Evolutionary conservation across 2,797 vertebrate genomes (phyloP).

Genomic region (Phrynocephalus forsythii): DNA sequence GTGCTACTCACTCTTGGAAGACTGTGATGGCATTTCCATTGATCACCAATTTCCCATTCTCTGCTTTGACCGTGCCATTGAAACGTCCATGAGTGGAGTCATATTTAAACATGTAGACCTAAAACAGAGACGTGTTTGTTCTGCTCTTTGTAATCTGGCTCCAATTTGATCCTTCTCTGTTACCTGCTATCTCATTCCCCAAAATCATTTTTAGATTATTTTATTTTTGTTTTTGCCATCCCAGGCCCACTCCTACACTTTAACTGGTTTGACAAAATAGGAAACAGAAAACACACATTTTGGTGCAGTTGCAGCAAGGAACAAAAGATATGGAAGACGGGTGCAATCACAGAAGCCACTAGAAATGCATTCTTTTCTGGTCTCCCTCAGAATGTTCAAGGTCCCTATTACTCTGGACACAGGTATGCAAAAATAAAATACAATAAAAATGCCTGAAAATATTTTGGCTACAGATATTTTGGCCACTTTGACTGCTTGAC

Average conservation of each 20-base stretch:
- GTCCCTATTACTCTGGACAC: background rate
- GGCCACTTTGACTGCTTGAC: too few species aligned
- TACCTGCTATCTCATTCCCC: background rate
- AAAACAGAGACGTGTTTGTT: rapidly evolving
- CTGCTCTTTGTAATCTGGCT: background rate
- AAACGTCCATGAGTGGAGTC: slow-evolving; percentile 95
- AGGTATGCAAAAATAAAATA: background rate
- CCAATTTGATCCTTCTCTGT: background rate
- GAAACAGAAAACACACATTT: background rate
- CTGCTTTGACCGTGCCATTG: slow-evolving; percentile 87
- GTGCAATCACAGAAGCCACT: background rate
- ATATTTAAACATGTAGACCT: slow-evolving; percentile 99
- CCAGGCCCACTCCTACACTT: background rate
- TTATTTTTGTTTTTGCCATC: too few species aligned
- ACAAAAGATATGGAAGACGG: background rate
- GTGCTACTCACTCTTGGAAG: slow-evolving; percentile 91
- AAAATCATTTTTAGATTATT: too few species aligned
- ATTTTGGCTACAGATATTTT: background rate
- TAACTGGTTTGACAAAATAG: background rate
- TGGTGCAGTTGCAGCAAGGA: background rate
- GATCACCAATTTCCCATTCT: slow-evolving; percentile 91
- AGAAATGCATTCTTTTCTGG: too few species aligned
- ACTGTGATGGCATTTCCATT: slow-evolving; percentile 88
- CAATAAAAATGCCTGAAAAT: background rate
- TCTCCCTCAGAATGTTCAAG: too few species aligned